These are phyloP conservation scores for Danio jaintianensis DNA, from an alignment of 2,797 vertebrate genomes.

Conservation along the genomic window DNA sequence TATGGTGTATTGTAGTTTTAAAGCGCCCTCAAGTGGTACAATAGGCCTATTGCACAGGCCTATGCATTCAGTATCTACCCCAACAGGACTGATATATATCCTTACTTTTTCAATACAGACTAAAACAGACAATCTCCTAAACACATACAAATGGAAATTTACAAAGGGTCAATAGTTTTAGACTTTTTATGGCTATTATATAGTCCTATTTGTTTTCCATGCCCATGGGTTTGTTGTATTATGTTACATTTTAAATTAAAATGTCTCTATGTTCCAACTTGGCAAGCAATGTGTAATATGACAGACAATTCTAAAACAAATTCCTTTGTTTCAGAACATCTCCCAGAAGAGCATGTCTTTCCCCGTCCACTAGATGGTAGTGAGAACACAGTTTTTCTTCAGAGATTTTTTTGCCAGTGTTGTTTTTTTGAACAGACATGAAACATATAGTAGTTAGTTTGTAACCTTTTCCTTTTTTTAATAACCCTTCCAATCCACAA, in stretches of 20 bases:
- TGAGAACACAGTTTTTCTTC: constrained; percentile 30
- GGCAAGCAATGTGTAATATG: neutral
- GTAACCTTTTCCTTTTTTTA: too few relatives aligned
- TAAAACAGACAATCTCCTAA: neutral
- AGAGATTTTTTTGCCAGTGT: neutral
- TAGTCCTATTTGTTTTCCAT: neutral
- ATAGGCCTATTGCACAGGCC: neutral
- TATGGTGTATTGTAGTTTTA: neutral
- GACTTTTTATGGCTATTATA: neutral
- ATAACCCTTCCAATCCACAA: too few relatives aligned
- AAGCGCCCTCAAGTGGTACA: constrained; percentile 33
- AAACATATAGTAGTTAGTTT: too few relatives aligned
- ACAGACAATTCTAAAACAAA: neutral
- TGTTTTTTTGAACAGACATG: too few relatives aligned
- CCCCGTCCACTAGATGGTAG: constrained; percentile 61
- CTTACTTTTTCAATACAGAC: neutral
- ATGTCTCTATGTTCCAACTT: neutral
- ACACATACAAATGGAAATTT: neutral
- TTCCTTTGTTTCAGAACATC: neutral
- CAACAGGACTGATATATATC: neutral
- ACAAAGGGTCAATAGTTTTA: neutral
- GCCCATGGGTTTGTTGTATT: neutral
- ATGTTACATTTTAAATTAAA: neutral
- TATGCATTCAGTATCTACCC: neutral
- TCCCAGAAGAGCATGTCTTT: neutral